Conservation (phyloP, 2,888 invertebrate species). For the Cecidostiba fungosa region DNA sequence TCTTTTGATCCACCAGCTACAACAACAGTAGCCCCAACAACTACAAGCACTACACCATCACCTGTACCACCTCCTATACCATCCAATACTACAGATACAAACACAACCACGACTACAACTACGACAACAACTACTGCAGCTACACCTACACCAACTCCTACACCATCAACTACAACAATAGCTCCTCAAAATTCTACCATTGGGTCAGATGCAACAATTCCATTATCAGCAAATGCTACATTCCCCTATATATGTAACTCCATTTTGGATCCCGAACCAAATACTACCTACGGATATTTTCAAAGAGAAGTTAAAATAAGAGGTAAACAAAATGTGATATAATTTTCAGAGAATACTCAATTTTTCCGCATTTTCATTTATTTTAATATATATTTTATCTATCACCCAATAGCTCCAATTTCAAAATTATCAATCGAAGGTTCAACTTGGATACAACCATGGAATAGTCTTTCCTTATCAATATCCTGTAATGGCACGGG, state of each 20-base stretch:
- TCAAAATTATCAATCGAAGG: conserved; percentile 87
- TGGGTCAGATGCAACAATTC: conserved; percentile 54
- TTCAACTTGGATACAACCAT: conserved; percentile 91
- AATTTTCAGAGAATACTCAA: neutral
- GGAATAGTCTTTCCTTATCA: conserved; percentile 87
- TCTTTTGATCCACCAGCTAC: conserved; percentile 84
- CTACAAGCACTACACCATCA: conserved; percentile 60
- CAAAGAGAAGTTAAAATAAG: conserved; percentile 84
- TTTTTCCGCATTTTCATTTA: conserved; percentile 20
- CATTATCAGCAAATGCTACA: conserved; percentile 71
- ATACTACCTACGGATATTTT: conserved; percentile 89
- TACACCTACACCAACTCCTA: conserved; percentile 63
- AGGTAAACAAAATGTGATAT: conserved; percentile 81
- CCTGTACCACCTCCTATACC: conserved; percentile 62
- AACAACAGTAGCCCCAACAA: conserved; percentile 72
- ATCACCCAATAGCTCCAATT: conserved; percentile 85
- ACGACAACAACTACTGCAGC: conserved; percentile 59
- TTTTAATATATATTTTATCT: conserved; percentile 32
- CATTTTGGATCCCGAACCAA: conserved; percentile 84
- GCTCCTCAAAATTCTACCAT: conserved; percentile 43
- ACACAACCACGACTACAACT: conserved; percentile 61
- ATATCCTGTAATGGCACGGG: conserved; percentile 89
- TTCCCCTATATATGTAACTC: conserved; percentile 83
- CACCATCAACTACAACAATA: conserved; percentile 59
- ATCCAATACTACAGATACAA: conserved; percentile 65